Evolutionary conservation across 2,113 vertebrate species (phyloP).

Genomic region (Macquaria australasica): DNA sequence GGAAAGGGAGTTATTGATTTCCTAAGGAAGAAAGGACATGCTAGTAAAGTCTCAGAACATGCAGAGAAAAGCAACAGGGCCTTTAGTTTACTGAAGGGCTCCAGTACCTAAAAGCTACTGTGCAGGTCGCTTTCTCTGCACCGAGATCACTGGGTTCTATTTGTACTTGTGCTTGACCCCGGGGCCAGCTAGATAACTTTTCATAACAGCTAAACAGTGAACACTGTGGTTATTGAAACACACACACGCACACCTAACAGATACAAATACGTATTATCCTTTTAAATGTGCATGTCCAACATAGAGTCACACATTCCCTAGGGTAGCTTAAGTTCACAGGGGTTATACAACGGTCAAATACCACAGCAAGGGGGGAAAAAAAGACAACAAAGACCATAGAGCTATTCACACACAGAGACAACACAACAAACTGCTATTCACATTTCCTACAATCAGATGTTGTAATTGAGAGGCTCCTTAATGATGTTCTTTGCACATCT

Average conservation of each 20-base stretch:
- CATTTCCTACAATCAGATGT: constrained; percentile 25
- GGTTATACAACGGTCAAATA: constrained; percentile 68
- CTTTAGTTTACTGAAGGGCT: constrained; percentile 50
- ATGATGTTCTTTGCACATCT: neutral
- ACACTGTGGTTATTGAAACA: constrained; percentile 45
- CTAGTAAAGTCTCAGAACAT: constrained; percentile 46
- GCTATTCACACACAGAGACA: constrained; percentile 31
- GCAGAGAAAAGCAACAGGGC: constrained; percentile 46
- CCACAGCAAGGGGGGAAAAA: constrained; percentile 10
- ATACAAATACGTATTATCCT: constrained; percentile 59
- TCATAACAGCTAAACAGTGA: constrained; percentile 42
- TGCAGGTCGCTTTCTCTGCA: constrained; percentile 36
- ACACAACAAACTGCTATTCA: constrained; percentile 42
- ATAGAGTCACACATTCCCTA: constrained; percentile 50
- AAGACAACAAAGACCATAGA: constrained; percentile 35
- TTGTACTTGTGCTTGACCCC: constrained; percentile 69
- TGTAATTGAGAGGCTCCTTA: neutral
- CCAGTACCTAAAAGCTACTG: constrained; percentile 40
- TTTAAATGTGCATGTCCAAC: constrained; percentile 56
- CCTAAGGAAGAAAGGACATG: constrained; percentile 36
- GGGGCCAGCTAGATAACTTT: constrained; percentile 58
- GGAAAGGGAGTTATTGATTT: constrained; percentile 49
- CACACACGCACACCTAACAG: constrained; percentile 21
- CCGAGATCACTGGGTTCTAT: constrained; percentile 52
- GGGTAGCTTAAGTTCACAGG: constrained; percentile 55